These are phyloP conservation scores for Lordiphosa collinella DNA, from an alignment of 1,140 invertebrate genomes.

Conservation along the genomic window DNA sequence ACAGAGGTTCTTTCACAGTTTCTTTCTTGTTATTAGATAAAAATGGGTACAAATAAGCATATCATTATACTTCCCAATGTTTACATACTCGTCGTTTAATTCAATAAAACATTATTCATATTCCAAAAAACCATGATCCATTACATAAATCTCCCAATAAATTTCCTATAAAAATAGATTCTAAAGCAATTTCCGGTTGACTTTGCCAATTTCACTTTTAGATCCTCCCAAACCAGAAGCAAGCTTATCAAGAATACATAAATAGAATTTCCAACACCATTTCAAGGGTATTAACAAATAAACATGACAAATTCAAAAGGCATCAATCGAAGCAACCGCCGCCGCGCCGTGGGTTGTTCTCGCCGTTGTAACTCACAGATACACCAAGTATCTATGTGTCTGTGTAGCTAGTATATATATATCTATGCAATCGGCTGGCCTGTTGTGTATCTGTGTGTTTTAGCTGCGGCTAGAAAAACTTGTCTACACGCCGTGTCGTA, in stretches of 20 bases:
- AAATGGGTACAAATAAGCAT: no score
- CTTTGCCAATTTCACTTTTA: no score
- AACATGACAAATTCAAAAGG: slow-evolving; percentile 8
- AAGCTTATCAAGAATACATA: neutral
- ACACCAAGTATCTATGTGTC: slow-evolving; percentile 16
- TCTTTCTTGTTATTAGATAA: no score
- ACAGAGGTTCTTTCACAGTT: no score
- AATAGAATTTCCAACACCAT: neutral
- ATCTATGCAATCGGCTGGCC: slow-evolving; percentile 9
- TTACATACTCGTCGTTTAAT: no score
- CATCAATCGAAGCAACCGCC: slow-evolving; percentile 8
- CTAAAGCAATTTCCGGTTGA: no score
- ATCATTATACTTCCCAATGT: no score
- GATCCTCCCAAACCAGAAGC: no score
- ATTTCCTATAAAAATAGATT: no score
- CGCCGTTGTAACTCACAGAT: slow-evolving; percentile 29
- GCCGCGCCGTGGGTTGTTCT: slow-evolving; percentile 2
- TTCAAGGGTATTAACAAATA: slow-evolving; percentile 4
- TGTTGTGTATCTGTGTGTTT: slow-evolving; percentile 8
- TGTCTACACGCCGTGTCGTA: slow-evolving; percentile 68
- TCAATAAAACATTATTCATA: no score
- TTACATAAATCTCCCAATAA: no score
- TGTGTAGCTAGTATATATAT: slow-evolving; percentile 10
- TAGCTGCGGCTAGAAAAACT: slow-evolving; percentile 45
- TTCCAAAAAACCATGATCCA: no score